Evolutionary conservation across 1,140 invertebrate species (phyloP), one percentile per base, ranked within the genome.

Genomic region (Anastrepha obliqua): DNA sequence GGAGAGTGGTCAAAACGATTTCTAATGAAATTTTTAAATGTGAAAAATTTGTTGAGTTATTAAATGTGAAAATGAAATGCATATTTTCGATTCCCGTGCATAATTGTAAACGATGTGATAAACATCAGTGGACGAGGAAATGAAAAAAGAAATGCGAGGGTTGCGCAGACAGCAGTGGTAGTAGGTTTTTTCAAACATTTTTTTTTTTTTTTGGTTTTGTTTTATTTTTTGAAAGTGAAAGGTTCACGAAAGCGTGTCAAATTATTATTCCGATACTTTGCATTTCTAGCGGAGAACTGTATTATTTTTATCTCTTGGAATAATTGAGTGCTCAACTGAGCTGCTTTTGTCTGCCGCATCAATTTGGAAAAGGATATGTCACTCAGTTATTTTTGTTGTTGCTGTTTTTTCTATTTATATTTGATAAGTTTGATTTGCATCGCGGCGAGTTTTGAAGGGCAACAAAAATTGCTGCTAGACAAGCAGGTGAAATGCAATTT

Each of bases 61-160:
- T 51, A 20, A 81, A 81, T 81, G 47, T 81, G 74, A 81, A 81
- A 81, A 81, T 81, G 51, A 81, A 81, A 81, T 81, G 74, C 74
- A 81, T 81, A 55, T 81, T 81, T 55, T 55, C 74, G 55, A 17
- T 81, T 55, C 74, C 51, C 74, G 55, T 81, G 74, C n/a, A 55
- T 81, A 81, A 81, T 81, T 81, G 74, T 81, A 29, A 55, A 81
- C 55, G 6, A 29, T 81, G 47, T 55, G 74, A 81, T 81, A 81
- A 55, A 55, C 47, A 55, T 51, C 47, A 29, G n/a, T 20, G 15
- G 5, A 11, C 20, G 47, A 55, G 55, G 44, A 55, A 55, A 55
- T 11, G 8, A 29, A 62, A 62, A 62, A 17, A 74, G n/a, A 58
- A 55, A 17, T n/a, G 20, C 3, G 17, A 74, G 67, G 42, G 67